phyloP scores from a whole-genome alignment of 2,797 vertebrate genomes.

The Helostoma temminkii region DNA sequence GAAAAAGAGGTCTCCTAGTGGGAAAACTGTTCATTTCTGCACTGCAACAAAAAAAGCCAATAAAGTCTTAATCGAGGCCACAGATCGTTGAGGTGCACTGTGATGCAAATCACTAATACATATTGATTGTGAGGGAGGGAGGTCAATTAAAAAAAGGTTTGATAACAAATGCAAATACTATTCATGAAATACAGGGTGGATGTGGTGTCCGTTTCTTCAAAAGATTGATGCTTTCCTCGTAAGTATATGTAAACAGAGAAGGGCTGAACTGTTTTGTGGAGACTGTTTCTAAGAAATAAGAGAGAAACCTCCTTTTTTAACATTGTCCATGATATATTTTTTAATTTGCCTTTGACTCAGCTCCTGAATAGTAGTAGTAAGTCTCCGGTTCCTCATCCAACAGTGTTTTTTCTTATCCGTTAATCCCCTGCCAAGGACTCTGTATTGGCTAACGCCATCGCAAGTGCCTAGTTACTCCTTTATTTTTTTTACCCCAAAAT shows the following conservation, averaged over 20 bases:
- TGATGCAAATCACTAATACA: slow-evolving; percentile 65
- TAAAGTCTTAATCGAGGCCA: slow-evolving; percentile 62
- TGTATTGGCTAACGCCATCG: slow-evolving; percentile 65
- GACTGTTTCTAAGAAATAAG: slow-evolving; percentile 23
- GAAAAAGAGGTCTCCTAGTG: slow-evolving; percentile 65
- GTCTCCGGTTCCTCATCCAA: slow-evolving; percentile 48
- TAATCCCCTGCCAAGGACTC: slow-evolving; percentile 71
- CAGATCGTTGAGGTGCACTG: slow-evolving; percentile 50
- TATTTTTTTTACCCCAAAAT: slow-evolving; percentile 54
- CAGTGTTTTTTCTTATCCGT: slow-evolving; percentile 50
- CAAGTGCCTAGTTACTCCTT: slow-evolving; percentile 45
- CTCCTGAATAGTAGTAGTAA: slow-evolving; percentile 38
- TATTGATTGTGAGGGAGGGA: slow-evolving; percentile 57
- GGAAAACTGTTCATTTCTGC: slow-evolving; percentile 62
- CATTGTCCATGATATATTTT: slow-evolving; percentile 35
- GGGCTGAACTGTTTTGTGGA: slow-evolving; percentile 28
- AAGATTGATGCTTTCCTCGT: slow-evolving; percentile 1
- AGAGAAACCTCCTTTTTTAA: slow-evolving; percentile 36
- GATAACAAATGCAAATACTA: slow-evolving; percentile 70
- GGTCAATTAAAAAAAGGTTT: slow-evolving; percentile 67
- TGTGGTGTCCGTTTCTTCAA: background rate
- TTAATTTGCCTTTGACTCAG: slow-evolving; percentile 51
- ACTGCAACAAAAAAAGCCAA: slow-evolving; percentile 53
- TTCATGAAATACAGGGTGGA: slow-evolving; percentile 65
- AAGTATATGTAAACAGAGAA: background rate